phyloP scores from a whole-genome alignment of 2,113 vertebrate species.

The Pseudolaguvia tuberculata region DNA sequence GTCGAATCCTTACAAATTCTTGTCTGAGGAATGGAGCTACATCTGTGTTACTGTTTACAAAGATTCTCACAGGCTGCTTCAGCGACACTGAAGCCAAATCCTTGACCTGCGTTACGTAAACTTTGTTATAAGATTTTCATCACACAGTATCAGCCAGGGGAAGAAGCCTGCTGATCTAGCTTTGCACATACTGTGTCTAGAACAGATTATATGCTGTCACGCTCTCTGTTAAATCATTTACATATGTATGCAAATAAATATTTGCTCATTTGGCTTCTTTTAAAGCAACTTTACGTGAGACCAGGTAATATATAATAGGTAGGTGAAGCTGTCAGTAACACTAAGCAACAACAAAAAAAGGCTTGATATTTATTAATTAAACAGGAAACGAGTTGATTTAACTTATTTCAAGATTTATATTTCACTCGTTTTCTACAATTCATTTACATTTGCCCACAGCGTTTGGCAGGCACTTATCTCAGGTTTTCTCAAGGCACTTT shows the following conservation, averaged over 20 bases:
- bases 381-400: too few relatives aligned
- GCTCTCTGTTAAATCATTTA: not conserved
- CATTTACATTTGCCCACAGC: too few relatives aligned
- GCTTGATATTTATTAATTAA: too few relatives aligned
- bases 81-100: conserved; percentile 92
- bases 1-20: conserved; percentile 89
- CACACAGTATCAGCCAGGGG: not conserved
- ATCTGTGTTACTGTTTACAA: conserved; percentile 97
- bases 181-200: not conserved
- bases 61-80: conserved; percentile 85
- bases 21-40: conserved; percentile 93
- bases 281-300: not conserved
- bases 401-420: too few relatives aligned
- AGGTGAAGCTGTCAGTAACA: too few relatives aligned
- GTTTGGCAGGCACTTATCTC: too few relatives aligned
- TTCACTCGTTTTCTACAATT: too few relatives aligned
- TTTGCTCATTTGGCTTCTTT: not conserved
- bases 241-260: not conserved
- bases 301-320: too few relatives aligned
- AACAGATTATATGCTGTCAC: not conserved
- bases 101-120: conserved; percentile 75
- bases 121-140: not conserved
- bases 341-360: too few relatives aligned
- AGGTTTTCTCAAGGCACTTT: too few relatives aligned
- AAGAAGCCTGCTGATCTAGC: not conserved